These are phyloP conservation scores for Macrotus californicus DNA, from an alignment of 2,113 vertebrate species.

Conservation along the genomic window DNA sequence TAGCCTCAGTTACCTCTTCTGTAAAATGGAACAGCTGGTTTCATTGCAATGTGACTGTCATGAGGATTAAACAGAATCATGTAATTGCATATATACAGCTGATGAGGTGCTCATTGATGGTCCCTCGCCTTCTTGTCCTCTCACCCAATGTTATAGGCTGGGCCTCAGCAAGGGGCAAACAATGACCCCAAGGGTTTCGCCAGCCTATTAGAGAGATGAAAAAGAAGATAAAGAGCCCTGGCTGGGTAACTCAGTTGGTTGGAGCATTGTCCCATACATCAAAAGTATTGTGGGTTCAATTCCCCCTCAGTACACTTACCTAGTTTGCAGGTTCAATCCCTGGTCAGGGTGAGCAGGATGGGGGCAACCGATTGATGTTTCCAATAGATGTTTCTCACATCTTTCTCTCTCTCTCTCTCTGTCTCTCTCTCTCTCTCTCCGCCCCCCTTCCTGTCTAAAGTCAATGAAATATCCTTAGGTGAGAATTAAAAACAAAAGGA, in stretches of 20 bases:
- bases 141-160: accelerated
- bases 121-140: background rate
- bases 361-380: no score
- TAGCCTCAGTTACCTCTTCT: accelerated
- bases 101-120: background rate
- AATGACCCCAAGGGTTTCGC: background rate
- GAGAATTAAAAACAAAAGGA: background rate
- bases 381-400: no score
- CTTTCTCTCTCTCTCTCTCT: no score
- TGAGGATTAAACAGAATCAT: background rate
- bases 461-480: no score
- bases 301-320: no score
- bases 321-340: no score
- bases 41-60: accelerated
- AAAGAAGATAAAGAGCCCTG: background rate
- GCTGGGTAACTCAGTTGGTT: no score
- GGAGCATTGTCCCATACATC: no score
- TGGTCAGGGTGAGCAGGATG: no score
- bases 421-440: no score
- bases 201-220: background rate
- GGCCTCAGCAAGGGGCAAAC: background rate
- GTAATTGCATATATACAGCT: accelerated
- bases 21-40: background rate
- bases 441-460: no score
- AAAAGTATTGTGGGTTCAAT: no score